These are phyloP conservation scores for Nephrotoma appendiculata DNA, from an alignment of 2,888 invertebrate species.

Conservation along the genomic window DNA sequence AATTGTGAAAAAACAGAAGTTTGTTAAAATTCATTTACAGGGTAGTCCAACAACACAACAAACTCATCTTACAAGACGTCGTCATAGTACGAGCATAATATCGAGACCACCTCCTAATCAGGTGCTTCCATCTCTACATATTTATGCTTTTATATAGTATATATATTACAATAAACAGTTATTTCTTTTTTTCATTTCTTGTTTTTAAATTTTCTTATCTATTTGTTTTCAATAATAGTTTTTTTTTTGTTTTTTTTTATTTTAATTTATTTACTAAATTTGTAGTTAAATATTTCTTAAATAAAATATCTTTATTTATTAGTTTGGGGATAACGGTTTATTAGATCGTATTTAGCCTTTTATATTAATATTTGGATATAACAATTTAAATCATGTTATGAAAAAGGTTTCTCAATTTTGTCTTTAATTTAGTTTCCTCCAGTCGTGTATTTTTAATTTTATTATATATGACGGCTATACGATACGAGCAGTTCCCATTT, in stretches of 20 bases:
- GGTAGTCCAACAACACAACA: constrained; percentile 40
- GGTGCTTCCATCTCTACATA: constrained; percentile 24
- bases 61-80: constrained; percentile 53
- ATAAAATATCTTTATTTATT: not conserved
- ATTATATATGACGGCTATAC: too few species aligned
- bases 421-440: too few species aligned
- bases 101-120: constrained; percentile 33
- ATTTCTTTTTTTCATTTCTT: not conserved
- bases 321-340: not conserved
- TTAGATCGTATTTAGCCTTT: not conserved
- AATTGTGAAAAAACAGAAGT: not conserved
- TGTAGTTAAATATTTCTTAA: not conserved
- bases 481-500: too few species aligned
- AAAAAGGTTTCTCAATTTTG: not conserved
- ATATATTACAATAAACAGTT: not conserved
- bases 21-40: constrained; percentile 22
- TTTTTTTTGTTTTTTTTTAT: not conserved
- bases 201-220: not conserved
- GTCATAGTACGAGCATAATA: constrained; percentile 51
- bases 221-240: not conserved
- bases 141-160: not conserved
- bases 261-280: not conserved
- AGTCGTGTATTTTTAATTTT: too few species aligned
- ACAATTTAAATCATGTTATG: not conserved
- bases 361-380: not conserved